Conservation (phyloP, 2,797 vertebrate genomes). For the Lepus oiostolus region DNA sequence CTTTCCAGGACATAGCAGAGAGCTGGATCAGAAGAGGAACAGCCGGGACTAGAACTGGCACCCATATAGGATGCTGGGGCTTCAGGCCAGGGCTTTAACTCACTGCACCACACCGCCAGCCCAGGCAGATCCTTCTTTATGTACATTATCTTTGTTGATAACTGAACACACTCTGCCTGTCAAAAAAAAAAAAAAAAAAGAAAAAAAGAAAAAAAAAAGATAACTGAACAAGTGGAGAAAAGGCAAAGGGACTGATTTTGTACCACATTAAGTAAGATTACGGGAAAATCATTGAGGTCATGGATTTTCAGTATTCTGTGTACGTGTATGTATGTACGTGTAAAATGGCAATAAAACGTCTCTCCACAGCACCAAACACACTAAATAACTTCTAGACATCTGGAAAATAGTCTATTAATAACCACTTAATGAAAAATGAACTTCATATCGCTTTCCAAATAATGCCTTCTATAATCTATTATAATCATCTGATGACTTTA, state of each 20-base stretch:
- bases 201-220: no score
- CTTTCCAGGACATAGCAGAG: no score
- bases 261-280: not conserved
- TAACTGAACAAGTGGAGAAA: not conserved
- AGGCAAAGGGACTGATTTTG: not conserved
- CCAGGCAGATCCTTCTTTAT: not conserved
- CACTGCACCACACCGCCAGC: no score
- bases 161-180: no score
- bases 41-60: no score
- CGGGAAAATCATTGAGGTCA: not conserved
- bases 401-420: constrained; percentile 50
- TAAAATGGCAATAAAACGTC: constrained; percentile 21
- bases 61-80: no score
- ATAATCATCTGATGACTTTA: constrained; percentile 45
- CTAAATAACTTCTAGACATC: not conserved
- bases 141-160: not conserved
- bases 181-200: no score
- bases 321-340: not conserved
- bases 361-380: not conserved
- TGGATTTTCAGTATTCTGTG: not conserved
- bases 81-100: no score
- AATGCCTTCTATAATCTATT: constrained; percentile 23
- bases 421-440: not conserved
- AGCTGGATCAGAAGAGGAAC: no score
- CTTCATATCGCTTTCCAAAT: constrained; percentile 37